Percentiles rank a stretch among this genome's conserved stretches.
Conservation (phyloP, 2,797 vertebrate species). For the Nyctalus aviator region DNA sequence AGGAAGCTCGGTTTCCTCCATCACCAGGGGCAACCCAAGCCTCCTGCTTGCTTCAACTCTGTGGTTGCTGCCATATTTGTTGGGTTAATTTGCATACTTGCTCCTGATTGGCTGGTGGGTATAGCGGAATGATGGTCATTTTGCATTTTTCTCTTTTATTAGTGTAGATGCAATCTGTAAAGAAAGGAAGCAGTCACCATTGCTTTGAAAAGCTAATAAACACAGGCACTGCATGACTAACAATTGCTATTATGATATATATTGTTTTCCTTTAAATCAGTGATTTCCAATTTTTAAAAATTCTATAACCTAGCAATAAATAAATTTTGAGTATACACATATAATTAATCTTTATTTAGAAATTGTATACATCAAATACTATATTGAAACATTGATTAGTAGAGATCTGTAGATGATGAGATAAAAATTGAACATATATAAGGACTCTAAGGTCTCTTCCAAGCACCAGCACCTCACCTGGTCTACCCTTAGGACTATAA, state of each 20-base stretch:
- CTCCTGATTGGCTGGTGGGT: no score
- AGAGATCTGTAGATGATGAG: not conserved
- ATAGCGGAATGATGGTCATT: no score
- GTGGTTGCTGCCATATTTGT: no score
- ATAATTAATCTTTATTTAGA: not conserved
- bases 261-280: not conserved
- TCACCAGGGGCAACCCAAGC: no score
- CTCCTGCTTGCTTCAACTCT: no score
- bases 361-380: not conserved
- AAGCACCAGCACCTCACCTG: not conserved
- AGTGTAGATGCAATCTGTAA: not conserved
- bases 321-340: not conserved
- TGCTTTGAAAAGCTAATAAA: conserved; percentile 53
- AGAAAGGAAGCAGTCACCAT: conserved; percentile 30
- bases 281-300: not conserved
- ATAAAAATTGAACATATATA: not conserved
- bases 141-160: no score
- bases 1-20: no score
- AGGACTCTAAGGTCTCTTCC: not conserved
- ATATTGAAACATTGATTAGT: not conserved
- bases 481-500: not conserved
- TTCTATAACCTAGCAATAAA: not conserved
- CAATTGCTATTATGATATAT: not conserved
- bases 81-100: no score
- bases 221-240: conserved; percentile 1